Base-by-base conservation (phyloP, 2,888 invertebrate species). In the Cyclophora albipunctata region DNA sequence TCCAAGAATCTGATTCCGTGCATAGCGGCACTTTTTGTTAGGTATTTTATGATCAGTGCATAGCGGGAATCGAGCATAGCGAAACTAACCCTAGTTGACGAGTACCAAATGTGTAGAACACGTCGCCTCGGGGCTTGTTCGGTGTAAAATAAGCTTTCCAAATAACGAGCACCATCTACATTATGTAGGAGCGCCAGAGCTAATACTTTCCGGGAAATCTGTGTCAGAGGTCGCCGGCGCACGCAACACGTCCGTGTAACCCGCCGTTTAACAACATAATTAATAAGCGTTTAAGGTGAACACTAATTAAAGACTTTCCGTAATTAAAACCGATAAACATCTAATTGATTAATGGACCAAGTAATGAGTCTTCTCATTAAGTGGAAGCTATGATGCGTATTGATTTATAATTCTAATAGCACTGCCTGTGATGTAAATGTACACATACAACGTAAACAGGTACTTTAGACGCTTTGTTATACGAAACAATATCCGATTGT, bases 171-270 rank as follows among this genome's bases (percentile, higher is more conserved):
- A 67, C 70, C 70, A 71, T 74, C 75, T 66, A 68, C 61, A 59
- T 60, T 61, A 37, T 37, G 37, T 65, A 64, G 67, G 69, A 78
- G 70, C 70, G 74, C 69, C 71, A 64, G 69, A 69, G 72, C 71
- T 70, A 73, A 77, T 72, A 75, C 76, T 78, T 73, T 71, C 75
- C 72, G 69, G 75, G 74, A 76, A 75, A 78, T 76, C 71, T 71
- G 65, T 73, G 80, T 73, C 79, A 78, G 64, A 75, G 81, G 77
- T 81, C 77, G 65, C 55, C 55, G 56, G 51, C 66, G 71, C 78
- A 76, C 73, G 78, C 75, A 69, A 74, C 66, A 66, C 69, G 69
- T 65, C 66, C 73, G 65, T 76, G 73, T 73, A 62, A 67, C 66
- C 66, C 66, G 64, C 64, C 63, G 66, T 67, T 58, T 69, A 72